Base-by-base conservation (phyloP, 2,797 vertebrate genomes). In the Pachyuromys duprasi region DNA sequence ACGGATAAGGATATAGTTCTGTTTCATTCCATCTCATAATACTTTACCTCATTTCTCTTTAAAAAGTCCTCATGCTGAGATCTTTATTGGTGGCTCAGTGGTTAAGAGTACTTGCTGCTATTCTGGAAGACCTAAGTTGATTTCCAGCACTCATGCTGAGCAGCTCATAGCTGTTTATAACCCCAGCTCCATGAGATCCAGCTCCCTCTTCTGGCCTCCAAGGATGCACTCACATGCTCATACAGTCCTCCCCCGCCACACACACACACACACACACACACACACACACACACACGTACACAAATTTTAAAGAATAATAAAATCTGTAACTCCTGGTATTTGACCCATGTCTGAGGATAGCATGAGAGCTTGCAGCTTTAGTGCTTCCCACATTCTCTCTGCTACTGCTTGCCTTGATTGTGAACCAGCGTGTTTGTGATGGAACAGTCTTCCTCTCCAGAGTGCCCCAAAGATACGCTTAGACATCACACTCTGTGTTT, bases 1-100 rank as follows among this genome's bases (percentile, higher is more conserved):
- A 63, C 28, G 72, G 86, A 90, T 76, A 94, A 62, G 55, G 6
- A 55, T 36, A n/a, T 39, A 36, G 79, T 55, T 93, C 63, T 95
- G 33, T 4, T 89, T 91, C 62, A 86, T 84, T 26, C 45, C 15
- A 26, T n/a, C 14, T 39, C 82, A 13, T 70, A 91, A 57, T 83
- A 5, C 31, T 92, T 84, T 57, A 49, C 9, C 3, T 79, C 60
- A 45, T n/a, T 18, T 18, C 4, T 9, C 49, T 88, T 95, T n/a
- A 65, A 81, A 49, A 95, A 82, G 36, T 42, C 28, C 3, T 36
- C 65, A 76, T 45, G 22, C 6, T 45, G 31, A 26, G 33, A 13
- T 57, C 60, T 24, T 15, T 11, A 39, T n/a, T 39, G n/a, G 26
- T 39, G 22, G 5, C 55, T 60, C 22, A 9, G 36, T 62, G n/a